Conservation (phyloP, 1,140 invertebrate species). For the Nomia melanderi region DNA sequence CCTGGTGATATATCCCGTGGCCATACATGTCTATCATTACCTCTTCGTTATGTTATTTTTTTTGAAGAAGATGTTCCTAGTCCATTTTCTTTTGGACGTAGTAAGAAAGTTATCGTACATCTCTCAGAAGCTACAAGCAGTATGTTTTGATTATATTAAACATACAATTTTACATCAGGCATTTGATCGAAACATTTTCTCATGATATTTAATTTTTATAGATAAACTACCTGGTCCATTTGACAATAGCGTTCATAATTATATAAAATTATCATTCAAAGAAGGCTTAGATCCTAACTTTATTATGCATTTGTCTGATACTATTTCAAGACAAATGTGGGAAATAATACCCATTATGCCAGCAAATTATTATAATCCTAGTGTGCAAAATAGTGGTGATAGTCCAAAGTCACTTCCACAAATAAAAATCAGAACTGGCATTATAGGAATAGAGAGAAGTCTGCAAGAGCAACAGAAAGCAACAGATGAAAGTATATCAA, state of each 20-base stretch:
- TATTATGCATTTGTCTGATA: slow-evolving; percentile 83
- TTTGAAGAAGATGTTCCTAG: slow-evolving; percentile 89
- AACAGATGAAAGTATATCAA: slow-evolving; percentile 94
- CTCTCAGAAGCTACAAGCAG: slow-evolving; percentile 85
- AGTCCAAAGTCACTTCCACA: slow-evolving; percentile 71
- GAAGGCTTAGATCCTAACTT: slow-evolving; percentile 90
- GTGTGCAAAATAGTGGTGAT: slow-evolving; percentile 63
- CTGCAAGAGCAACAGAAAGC: slow-evolving; percentile 94
- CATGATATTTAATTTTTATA: slow-evolving; percentile 71
- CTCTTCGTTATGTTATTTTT: slow-evolving; percentile 87
- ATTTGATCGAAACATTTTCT: background rate
- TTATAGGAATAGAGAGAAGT: slow-evolving; percentile 96
- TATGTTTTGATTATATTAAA: slow-evolving; percentile 69
- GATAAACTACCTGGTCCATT: slow-evolving; percentile 89
- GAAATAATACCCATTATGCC: slow-evolving; percentile 76
- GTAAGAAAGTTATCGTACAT: slow-evolving; percentile 91
- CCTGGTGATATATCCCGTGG: slow-evolving; percentile 86
- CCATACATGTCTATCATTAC: slow-evolving; percentile 85
- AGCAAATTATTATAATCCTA: slow-evolving; percentile 56
- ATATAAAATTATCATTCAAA: slow-evolving; percentile 94
- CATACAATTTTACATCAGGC: slow-evolving; percentile 8
- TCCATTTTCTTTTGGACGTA: slow-evolving; percentile 88
- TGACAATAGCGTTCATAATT: slow-evolving; percentile 86
- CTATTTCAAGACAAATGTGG: slow-evolving; percentile 85
- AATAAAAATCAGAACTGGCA: slow-evolving; percentile 91